phyloP scores from a whole-genome alignment of 1,140 invertebrate genomes.

The Drosophila subobscura region DNA sequence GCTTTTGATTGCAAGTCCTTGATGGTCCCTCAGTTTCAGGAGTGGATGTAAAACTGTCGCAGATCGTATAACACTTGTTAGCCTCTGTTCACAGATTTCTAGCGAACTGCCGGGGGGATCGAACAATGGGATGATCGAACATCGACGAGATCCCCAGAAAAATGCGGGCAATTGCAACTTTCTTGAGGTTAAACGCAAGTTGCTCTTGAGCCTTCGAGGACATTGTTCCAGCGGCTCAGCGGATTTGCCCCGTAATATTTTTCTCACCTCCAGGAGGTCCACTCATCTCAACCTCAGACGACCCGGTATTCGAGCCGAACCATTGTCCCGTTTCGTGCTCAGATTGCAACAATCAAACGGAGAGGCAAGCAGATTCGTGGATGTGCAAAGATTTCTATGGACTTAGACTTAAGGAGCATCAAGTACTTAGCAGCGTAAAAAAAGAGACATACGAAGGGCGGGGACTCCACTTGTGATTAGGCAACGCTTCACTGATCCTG shows the following conservation, averaged over 20 bases:
- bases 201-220: conserved; percentile 55
- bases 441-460: conserved; percentile 35
- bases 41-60: conserved; percentile 39
- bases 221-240: conserved; percentile 49
- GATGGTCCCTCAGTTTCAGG: conserved; percentile 17
- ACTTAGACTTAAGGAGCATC: conserved; percentile 69
- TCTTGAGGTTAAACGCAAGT: conserved; percentile 83
- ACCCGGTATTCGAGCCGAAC: background rate
- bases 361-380: conserved; percentile 3
- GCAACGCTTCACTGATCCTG: conserved; percentile 61
- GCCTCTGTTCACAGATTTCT: conserved; percentile 51
- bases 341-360: conserved; percentile 73
- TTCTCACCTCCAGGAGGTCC: conserved; percentile 81
- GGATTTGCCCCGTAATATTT: conserved; percentile 72
- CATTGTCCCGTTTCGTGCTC: conserved; percentile 55
- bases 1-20: conserved; percentile 68
- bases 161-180: conserved; percentile 82
- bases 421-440: conserved; percentile 58
- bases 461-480: conserved; percentile 44
- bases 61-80: conserved; percentile 79
- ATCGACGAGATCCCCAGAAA: conserved; percentile 21
- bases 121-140: conserved; percentile 30
- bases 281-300: conserved; percentile 51
- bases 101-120: conserved; percentile 28
- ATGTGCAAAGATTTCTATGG: conserved; percentile 58